Evolutionary conservation across 2,888 invertebrate genomes (phyloP).

Genomic region (Hermaeophaga mercurialis): DNA sequence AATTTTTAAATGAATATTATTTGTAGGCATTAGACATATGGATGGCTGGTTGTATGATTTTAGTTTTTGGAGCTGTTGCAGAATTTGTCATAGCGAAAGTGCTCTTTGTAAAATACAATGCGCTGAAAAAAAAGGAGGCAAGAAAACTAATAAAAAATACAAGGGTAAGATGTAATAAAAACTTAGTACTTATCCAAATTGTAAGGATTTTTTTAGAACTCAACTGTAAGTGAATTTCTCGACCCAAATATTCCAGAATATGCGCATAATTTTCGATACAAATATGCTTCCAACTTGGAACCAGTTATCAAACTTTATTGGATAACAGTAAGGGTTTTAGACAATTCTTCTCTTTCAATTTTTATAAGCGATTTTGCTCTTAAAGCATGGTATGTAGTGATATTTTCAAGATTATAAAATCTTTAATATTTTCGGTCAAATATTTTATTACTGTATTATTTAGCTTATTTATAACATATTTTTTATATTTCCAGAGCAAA

Average conservation of each 20-base stretch:
- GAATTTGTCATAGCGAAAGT: conserved; percentile 86
- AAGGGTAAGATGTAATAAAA: neutral
- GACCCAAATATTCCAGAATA: conserved; percentile 28
- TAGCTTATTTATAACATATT: conserved; percentile 19
- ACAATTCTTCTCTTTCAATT: neutral
- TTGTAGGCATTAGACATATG: conserved; percentile 76
- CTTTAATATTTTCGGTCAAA: neutral
- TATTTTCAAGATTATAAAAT: neutral
- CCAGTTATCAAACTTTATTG: conserved; percentile 44
- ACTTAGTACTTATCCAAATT: neutral
- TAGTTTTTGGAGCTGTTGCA: conserved; percentile 80
- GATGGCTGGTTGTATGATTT: conserved; percentile 90
- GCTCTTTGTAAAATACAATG: conserved; percentile 74
- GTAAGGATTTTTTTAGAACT: conserved; percentile 40
- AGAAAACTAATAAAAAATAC: neutral
- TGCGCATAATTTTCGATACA: conserved; percentile 26
- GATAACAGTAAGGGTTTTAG: conserved; percentile 45
- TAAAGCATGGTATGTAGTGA: no score
- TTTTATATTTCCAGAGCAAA: conserved; percentile 58
- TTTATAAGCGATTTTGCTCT: neutral
- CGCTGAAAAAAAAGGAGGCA: conserved; percentile 63
- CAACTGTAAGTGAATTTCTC: conserved; percentile 46
- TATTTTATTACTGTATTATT: neutral
- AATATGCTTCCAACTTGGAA: conserved; percentile 8
- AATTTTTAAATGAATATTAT: neutral